Conservation (phyloP, 2,797 vertebrate genomes). For the Neomorphus geoffroyi region DNA sequence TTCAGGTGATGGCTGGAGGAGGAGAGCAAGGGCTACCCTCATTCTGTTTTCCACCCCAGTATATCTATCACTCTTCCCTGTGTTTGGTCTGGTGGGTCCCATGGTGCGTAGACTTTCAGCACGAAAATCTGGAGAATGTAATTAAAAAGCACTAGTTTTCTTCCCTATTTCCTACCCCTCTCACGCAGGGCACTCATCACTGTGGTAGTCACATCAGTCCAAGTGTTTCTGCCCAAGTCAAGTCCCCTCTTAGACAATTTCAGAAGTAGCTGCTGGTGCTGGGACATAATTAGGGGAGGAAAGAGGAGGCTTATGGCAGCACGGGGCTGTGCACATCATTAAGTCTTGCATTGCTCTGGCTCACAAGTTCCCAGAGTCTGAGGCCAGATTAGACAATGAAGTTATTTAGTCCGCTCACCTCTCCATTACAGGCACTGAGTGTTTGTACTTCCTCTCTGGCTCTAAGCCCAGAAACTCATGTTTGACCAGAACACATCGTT, state of each 20-base stretch:
- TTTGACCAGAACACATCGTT: slow-evolving; percentile 17
- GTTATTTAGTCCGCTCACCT: slow-evolving; percentile 43
- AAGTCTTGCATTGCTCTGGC: not conserved
- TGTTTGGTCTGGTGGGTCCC: not conserved
- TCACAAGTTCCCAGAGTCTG: not conserved
- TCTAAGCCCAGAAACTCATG: slow-evolving; percentile 14
- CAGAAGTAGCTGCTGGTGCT: not conserved
- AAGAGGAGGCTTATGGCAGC: not conserved
- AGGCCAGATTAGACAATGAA: slow-evolving; percentile 11
- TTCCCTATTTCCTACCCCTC: not conserved
- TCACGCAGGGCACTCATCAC: not conserved
- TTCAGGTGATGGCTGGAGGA: not conserved
- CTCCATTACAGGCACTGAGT: slow-evolving; percentile 1
- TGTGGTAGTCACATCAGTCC: not conserved
- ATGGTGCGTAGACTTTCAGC: not conserved
- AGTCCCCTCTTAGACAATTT: not conserved
- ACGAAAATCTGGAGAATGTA: not conserved
- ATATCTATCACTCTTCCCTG: not conserved
- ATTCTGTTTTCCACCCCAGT: not conserved
- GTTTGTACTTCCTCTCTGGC: slow-evolving; percentile 12
- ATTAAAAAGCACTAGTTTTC: not conserved
- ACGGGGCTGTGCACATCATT: not conserved
- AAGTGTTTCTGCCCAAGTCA: not conserved
- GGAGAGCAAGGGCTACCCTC: not conserved
- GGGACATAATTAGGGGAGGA: not conserved